phyloP scores from a whole-genome alignment of 2,797 vertebrate genomes.

The Syngnathus acus region DNA sequence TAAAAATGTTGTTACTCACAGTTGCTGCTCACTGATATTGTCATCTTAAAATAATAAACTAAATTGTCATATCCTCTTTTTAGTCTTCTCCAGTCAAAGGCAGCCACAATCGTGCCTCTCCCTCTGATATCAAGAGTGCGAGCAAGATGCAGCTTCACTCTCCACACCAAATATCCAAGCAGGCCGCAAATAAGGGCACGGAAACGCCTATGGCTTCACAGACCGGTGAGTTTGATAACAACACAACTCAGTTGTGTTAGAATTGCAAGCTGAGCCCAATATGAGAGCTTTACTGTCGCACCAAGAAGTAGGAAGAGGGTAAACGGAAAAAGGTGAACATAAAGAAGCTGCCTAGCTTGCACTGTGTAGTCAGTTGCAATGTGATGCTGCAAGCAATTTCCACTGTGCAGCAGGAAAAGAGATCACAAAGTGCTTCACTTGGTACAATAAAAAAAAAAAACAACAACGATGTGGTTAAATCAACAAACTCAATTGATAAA shows the following conservation, averaged over 20 bases:
- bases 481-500: background rate
- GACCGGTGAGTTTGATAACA: constrained; percentile 59
- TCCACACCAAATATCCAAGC: constrained; percentile 63
- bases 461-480: background rate
- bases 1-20: background rate
- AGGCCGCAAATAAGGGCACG: constrained; percentile 69
- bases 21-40: background rate
- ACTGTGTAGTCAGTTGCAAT: constrained; percentile 24
- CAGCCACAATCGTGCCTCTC: constrained; percentile 63
- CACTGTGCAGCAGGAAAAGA: constrained; percentile 40
- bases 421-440: constrained; percentile 25
- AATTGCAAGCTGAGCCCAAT: background rate
- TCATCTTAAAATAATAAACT: constrained; percentile 18
- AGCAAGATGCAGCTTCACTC: constrained; percentile 65
- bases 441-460: background rate
- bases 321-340: constrained; percentile 18
- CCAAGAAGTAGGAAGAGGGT: constrained; percentile 6
- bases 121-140: constrained; percentile 56
- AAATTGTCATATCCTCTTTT: constrained; percentile 13
- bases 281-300: background rate
- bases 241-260: background rate
- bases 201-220: constrained; percentile 74
- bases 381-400: constrained; percentile 49
- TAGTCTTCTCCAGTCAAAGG: constrained; percentile 76
- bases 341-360: constrained; percentile 43